These are phyloP conservation scores for Hyalella azteca DNA, from an alignment of 2,888 invertebrate genomes.

Conservation along the genomic window DNA sequence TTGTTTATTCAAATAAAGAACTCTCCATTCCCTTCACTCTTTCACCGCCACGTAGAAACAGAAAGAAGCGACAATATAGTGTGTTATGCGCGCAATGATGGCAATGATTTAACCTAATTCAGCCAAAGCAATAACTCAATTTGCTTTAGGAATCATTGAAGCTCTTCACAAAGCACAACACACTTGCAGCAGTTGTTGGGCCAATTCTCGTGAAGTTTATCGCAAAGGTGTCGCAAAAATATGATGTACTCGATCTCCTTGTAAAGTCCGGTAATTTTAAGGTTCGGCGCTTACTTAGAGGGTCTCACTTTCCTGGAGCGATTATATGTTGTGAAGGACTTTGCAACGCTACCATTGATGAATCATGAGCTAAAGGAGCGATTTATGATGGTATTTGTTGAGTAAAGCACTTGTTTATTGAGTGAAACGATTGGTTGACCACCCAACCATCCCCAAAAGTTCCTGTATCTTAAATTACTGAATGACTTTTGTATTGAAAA, in stretches of 20 bases:
- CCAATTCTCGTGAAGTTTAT: conserved; percentile 4
- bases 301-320: conserved; percentile 16
- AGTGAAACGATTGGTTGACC: conserved; percentile 20
- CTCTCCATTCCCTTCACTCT: too few species aligned
- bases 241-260: conserved; percentile 1
- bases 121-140: background rate
- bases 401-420: conserved; percentile 25
- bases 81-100: too few species aligned
- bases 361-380: conserved; percentile 4
- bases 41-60: too few species aligned
- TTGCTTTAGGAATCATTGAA: background rate
- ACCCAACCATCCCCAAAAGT: background rate
- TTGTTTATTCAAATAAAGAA: too few species aligned
- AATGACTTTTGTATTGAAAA: conserved; percentile 10
- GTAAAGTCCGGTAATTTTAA: conserved; percentile 5
- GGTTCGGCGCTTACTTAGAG: background rate
- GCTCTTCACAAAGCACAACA: conserved; percentile 24
- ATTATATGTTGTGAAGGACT: background rate
- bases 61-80: too few species aligned
- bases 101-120: too few species aligned
- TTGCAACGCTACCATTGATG: conserved; percentile 15
- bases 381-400: conserved; percentile 17
- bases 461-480: background rate
- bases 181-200: background rate
- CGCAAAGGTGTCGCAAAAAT: conserved; percentile 7